phyloP scores from a whole-genome alignment of 2,113 vertebrate genomes.

The Myrmophylax atrothorax region DNA sequence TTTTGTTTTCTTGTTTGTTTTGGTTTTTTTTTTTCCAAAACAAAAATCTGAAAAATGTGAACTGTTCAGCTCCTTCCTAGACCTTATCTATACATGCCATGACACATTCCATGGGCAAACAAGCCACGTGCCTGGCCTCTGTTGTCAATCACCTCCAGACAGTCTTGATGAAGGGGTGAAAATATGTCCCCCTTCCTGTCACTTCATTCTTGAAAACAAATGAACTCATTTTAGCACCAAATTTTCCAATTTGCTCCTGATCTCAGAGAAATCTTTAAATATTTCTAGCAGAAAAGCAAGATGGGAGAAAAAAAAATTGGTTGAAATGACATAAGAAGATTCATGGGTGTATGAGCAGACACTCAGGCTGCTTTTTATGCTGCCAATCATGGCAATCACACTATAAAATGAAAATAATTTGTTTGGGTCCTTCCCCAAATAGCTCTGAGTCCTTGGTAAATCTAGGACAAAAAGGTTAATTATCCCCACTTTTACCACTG shows the following conservation, averaged over 20 bases:
- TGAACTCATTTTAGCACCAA: not conserved
- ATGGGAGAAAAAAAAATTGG: not conserved
- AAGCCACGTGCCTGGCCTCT: not conserved
- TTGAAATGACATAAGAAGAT: not conserved
- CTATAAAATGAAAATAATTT: not conserved
- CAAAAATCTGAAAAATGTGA: not conserved
- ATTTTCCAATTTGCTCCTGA: conserved; percentile 29
- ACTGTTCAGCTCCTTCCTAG: not conserved
- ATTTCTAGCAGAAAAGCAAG: not conserved
- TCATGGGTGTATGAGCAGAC: not conserved
- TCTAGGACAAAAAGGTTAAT: not conserved
- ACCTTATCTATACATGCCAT: not conserved
- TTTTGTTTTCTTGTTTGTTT: not conserved
- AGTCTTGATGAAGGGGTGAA: not conserved
- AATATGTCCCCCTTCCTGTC: not conserved
- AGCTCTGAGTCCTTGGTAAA: not conserved
- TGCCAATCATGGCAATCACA: not conserved
- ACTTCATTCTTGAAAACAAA: not conserved
- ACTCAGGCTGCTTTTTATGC: not conserved
- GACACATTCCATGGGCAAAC: not conserved
- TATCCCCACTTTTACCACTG: not conserved
- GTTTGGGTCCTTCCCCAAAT: not conserved
- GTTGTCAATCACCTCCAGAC: not conserved
- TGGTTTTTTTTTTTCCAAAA: not conserved
- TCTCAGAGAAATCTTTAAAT: not conserved